These are phyloP conservation scores for Polyodon spathula DNA, from an alignment of 2,113 vertebrate species.

Conservation along the genomic window DNA sequence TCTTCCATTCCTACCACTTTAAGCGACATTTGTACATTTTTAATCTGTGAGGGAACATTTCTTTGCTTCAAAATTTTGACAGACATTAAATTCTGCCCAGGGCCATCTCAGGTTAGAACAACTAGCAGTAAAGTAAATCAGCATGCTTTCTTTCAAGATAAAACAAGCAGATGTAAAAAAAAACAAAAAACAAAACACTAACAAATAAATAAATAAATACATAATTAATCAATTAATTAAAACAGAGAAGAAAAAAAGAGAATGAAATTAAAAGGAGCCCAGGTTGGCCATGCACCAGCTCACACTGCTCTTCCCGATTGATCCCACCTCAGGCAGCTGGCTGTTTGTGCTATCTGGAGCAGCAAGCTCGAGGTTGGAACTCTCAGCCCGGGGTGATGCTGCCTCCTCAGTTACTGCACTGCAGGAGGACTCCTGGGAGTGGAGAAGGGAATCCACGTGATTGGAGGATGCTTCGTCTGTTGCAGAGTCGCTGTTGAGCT, in stretches of 20 bases:
- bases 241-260: conserved; percentile 41
- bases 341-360: conserved; percentile 88
- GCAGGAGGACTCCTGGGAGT: conserved; percentile 82
- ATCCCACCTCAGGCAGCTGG: conserved; percentile 99
- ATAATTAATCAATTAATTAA: no score
- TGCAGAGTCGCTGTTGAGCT: conserved; percentile 81
- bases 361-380: conserved; percentile 76
- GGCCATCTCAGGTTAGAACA: no score
- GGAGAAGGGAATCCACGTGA: conserved; percentile 76
- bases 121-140: no score
- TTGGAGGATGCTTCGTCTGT: conserved; percentile 72
- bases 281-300: conserved; percentile 83
- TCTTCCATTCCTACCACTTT: not conserved
- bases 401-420: conserved; percentile 75
- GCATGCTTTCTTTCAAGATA: no score
- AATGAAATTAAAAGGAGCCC: conserved; percentile 69
- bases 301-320: conserved; percentile 57
- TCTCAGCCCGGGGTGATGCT: conserved; percentile 67
- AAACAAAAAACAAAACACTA: no score
- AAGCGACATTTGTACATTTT: not conserved
- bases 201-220: no score
- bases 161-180: no score
- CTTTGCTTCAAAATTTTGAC: no score
- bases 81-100: no score
- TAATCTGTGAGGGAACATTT: not conserved